Evolutionary conservation across 2,888 invertebrate species (phyloP).

Genomic region (Orthosia gothica): DNA sequence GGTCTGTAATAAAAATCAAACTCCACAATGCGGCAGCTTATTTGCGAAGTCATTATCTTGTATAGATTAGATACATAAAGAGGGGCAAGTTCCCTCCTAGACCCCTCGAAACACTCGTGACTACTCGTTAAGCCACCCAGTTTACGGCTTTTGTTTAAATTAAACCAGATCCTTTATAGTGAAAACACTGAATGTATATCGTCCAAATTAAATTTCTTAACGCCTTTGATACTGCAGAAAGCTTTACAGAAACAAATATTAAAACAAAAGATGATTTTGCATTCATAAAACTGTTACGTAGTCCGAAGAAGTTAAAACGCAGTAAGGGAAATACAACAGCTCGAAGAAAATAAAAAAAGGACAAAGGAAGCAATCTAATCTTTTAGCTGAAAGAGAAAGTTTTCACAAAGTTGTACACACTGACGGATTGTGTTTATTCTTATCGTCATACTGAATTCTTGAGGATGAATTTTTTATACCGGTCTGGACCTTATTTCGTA

Average conservation of each 20-base stretch:
- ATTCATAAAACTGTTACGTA: slow-evolving; percentile 60
- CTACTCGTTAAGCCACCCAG: slow-evolving; percentile 78
- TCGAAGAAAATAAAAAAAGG: slow-evolving; percentile 59
- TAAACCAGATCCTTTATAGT: slow-evolving; percentile 72
- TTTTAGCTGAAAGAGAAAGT: slow-evolving; percentile 65
- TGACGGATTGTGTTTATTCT: slow-evolving; percentile 58
- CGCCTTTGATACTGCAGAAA: slow-evolving; percentile 46
- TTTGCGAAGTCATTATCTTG: slow-evolving; percentile 71
- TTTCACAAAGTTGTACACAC: slow-evolving; percentile 51
- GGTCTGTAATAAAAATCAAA: slow-evolving; percentile 59
- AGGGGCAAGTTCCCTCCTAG: slow-evolving; percentile 67
- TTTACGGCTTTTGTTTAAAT: slow-evolving; percentile 81
- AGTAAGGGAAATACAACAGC: slow-evolving; percentile 56
- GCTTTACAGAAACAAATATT: slow-evolving; percentile 46
- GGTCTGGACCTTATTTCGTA: slow-evolving; percentile 9
- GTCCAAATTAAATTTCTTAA: slow-evolving; percentile 75
- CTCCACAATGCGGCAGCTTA: slow-evolving; percentile 60
- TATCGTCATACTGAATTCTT: slow-evolving; percentile 42
- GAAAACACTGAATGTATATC: slow-evolving; percentile 65
- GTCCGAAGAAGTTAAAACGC: slow-evolving; percentile 54
- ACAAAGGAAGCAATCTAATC: slow-evolving; percentile 67
- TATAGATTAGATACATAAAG: slow-evolving; percentile 75
- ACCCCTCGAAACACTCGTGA: slow-evolving; percentile 52
- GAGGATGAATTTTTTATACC: slow-evolving; percentile 25
- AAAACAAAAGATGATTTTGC: slow-evolving; percentile 53